phyloP scores from a whole-genome alignment of 2,797 vertebrate genomes.

The Phataginus tetradactyla region DNA sequence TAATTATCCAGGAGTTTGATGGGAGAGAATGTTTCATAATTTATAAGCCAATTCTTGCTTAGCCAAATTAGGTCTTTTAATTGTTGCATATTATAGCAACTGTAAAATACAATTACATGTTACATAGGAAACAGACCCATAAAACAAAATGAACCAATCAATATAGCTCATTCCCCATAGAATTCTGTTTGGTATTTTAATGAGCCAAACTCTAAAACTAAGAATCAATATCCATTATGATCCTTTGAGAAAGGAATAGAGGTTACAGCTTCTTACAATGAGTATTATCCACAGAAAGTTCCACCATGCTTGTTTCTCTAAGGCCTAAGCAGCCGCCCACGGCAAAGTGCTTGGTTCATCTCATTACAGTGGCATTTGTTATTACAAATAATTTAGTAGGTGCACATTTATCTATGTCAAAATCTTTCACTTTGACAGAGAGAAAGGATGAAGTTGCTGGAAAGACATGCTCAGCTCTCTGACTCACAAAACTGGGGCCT shows the following conservation, averaged over 20 bases:
- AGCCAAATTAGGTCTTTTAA: slow-evolving; percentile 78
- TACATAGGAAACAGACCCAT: slow-evolving; percentile 78
- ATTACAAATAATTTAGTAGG: slow-evolving; percentile 65
- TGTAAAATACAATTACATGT: slow-evolving; percentile 79
- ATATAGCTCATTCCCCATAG: slow-evolving; percentile 59
- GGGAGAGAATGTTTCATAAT: slow-evolving; percentile 72
- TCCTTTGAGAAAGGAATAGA: slow-evolving; percentile 56
- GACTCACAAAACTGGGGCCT: neutral
- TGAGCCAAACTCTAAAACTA: slow-evolving; percentile 65
- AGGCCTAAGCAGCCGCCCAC: neutral
- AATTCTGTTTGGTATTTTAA: slow-evolving; percentile 75
- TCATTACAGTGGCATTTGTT: slow-evolving; percentile 58
- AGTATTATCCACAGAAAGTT: slow-evolving; percentile 20
- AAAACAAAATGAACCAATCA: slow-evolving; percentile 77
- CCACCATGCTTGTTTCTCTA: neutral
- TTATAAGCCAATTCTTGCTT: slow-evolving; percentile 77
- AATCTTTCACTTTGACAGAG: slow-evolving; percentile 51
- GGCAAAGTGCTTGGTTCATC: neutral
- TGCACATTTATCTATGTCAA: slow-evolving; percentile 67
- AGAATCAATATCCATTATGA: slow-evolving; percentile 77
- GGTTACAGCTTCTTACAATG: slow-evolving; percentile 42
- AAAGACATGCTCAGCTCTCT: slow-evolving; percentile 13
- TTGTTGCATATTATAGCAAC: slow-evolving; percentile 77
- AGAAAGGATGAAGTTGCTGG: neutral
- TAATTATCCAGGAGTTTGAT: slow-evolving; percentile 72